Base-by-base conservation (phyloP, 1,140 invertebrate species). In the Heliothis virescens region DNA sequence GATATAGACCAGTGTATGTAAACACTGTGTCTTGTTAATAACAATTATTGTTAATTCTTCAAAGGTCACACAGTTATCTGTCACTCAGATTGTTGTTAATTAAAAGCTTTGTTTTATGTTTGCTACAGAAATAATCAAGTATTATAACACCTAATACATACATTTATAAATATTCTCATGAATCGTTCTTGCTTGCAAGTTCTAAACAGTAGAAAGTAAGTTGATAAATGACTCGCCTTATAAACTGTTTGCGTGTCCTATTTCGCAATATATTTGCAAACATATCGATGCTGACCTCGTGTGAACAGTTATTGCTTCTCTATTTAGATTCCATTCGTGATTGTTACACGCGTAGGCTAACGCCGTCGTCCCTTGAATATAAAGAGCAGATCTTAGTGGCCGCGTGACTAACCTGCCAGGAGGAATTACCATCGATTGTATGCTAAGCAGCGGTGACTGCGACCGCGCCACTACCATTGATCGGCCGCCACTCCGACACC, bases 391-490 rank as follows among this genome's bases (percentile, higher is more conserved):
- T 91, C 89, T 86, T 81, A 89, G 82, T 81, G 72, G 79, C 90
- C 89, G 90, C 91, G 88, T 94, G 91, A 92, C 91, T 94, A 91
- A 91, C 81, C 87, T 86, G 88, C 83, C 86, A 87, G 87, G 83
- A 89, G 90, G 92, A 88, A 88, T 93, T 92, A 90, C 92, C 86
- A 89, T 71, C 89, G 90, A 92, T 94, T 94, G 92, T 94, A 92
- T 94, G 90, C 89, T 89, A 92, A 94, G 80, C 76, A 89, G 87
- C 81, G 59, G 59, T 67, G 74, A 62, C 78, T 79, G 63, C 80
- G 77, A 48, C 69, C 41, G 41, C 53, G 63, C 63, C 74, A 65
- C 60, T n/a, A 29, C 67, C 67, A 71, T 71, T 71, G 67, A 71
- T 53, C 67, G 67, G 48, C 77, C 55, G 53, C 29, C 67, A 79